Conservation (phyloP, 2,797 vertebrate genomes). For the Sphenopsis melanotis region DNA sequence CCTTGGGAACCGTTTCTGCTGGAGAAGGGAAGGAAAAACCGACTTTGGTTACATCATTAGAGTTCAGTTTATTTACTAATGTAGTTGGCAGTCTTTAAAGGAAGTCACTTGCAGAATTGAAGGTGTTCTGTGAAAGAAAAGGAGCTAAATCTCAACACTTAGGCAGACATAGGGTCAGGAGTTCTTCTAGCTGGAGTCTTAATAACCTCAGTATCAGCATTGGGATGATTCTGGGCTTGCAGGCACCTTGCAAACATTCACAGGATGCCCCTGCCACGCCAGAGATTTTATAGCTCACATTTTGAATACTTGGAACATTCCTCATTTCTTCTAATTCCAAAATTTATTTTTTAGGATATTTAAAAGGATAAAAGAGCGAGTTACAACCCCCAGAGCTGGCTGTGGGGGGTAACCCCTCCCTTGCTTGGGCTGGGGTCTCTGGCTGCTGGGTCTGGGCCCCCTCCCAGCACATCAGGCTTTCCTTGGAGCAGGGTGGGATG, state of each 20-base stretch:
- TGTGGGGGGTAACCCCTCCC: neutral
- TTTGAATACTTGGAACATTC: constrained; percentile 76
- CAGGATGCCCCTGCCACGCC: constrained; percentile 16
- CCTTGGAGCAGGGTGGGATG: neutral
- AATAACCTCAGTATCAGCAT: constrained; percentile 19
- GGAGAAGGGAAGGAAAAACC: constrained; percentile 53
- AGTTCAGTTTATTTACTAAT: constrained; percentile 69
- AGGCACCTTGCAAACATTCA: constrained; percentile 1
- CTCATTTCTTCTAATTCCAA: constrained; percentile 67
- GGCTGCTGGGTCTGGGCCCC: neutral
- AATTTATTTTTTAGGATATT: constrained; percentile 48
- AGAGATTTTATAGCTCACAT: constrained; percentile 37
- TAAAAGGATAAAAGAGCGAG: neutral
- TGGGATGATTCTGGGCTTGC: neutral
- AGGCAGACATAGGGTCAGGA: constrained; percentile 36
- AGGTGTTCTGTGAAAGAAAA: constrained; percentile 6
- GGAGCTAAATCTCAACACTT: neutral
- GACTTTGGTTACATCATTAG: constrained; percentile 62
- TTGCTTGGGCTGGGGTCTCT: neutral
- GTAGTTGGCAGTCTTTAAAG: constrained; percentile 65
- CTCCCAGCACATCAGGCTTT: neutral
- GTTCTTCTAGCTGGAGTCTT: constrained; percentile 54
- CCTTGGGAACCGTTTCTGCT: constrained; percentile 19
- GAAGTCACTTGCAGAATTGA: constrained; percentile 60
- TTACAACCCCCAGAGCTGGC: neutral